phyloP scores from a whole-genome alignment of 2,888 invertebrate genomes.

The Ischnus inquisitorius region DNA sequence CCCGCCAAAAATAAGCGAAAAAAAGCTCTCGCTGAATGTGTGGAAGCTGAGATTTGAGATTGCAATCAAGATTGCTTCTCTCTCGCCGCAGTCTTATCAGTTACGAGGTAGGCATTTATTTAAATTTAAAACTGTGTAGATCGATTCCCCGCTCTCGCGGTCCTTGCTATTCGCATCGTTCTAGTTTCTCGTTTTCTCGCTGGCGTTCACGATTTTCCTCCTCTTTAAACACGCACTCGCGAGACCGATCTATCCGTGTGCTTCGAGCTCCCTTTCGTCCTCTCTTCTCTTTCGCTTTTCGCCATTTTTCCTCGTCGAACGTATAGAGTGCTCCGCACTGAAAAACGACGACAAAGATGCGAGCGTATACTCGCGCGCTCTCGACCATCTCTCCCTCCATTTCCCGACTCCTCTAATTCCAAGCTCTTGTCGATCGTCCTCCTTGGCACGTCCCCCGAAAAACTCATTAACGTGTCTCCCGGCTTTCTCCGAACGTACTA shows the following conservation, averaged over 20 bases:
- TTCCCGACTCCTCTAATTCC: slow-evolving; percentile 77
- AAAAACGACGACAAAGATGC: not conserved
- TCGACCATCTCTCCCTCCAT: slow-evolving; percentile 22
- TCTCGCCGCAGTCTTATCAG: slow-evolving; percentile 76
- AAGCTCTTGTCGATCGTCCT: slow-evolving; percentile 80
- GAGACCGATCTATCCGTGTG: slow-evolving; percentile 38
- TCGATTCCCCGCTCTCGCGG: slow-evolving; percentile 76
- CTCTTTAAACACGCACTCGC: slow-evolving; percentile 26
- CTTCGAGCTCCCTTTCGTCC: slow-evolving; percentile 30
- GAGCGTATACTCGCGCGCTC: slow-evolving; percentile 15
- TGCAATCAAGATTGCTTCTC: slow-evolving; percentile 54
- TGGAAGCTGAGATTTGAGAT: slow-evolving; percentile 53
- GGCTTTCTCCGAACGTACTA: slow-evolving; percentile 61
- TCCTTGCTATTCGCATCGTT: slow-evolving; percentile 62
- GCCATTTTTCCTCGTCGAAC: slow-evolving; percentile 40
- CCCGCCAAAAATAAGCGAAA: slow-evolving; percentile 9
- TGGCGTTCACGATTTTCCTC: slow-evolving; percentile 40
- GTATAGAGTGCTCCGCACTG: not conserved
- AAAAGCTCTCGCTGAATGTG: not conserved
- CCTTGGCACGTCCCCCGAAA: slow-evolving; percentile 83
- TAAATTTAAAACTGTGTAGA: slow-evolving; percentile 83
- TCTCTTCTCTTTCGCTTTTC: slow-evolving; percentile 44
- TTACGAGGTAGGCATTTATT: slow-evolving; percentile 81
- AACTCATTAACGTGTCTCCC: slow-evolving; percentile 84
- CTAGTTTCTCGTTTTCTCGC: slow-evolving; percentile 51